phyloP scores from a whole-genome alignment of 2,113 vertebrate species.

The Pseudorasbora parva region DNA sequence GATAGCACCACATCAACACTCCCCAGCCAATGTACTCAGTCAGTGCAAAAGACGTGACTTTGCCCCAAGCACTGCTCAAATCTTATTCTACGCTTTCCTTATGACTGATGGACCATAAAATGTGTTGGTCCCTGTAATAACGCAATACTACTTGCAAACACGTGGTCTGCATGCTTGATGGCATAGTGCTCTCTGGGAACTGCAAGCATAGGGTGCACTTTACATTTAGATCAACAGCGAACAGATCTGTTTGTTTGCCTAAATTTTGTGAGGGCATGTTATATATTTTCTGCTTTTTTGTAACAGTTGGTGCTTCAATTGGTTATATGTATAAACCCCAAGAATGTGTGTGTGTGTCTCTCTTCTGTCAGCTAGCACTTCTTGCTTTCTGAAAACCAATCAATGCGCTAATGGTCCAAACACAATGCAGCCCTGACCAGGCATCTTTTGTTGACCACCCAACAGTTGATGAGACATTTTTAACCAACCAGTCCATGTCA shows the following conservation, averaged over 20 bases:
- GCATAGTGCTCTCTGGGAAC: constrained; percentile 6
- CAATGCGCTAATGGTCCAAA: not conserved
- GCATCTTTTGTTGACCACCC: constrained; percentile 15
- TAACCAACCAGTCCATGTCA: constrained; percentile 32
- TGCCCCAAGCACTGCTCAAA: constrained; percentile 52
- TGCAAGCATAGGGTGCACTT: not conserved
- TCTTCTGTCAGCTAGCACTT: not conserved
- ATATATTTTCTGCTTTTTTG: not conserved
- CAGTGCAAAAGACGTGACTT: constrained; percentile 49
- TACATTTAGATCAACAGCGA: constrained; percentile 43
- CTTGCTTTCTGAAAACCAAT: not conserved
- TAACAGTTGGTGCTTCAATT: too few species aligned
- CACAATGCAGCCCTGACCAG: constrained; percentile 15
- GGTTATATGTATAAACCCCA: not conserved
- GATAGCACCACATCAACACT: constrained; percentile 17
- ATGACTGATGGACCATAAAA: constrained; percentile 52
- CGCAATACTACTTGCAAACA: constrained; percentile 42
- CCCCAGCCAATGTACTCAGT: constrained; percentile 22
- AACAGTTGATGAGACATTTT: constrained; percentile 5
- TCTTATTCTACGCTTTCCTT: constrained; percentile 49
- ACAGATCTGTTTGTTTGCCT: not conserved
- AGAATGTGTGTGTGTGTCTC: not conserved
- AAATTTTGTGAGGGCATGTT: not conserved
- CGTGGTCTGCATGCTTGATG: constrained; percentile 37
- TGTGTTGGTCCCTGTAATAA: constrained; percentile 47